Evolutionary conservation across 2,888 invertebrate species (phyloP), one percentile per base, ranked within the genome.

Genomic region (Caenorhabditis macrosperma): DNA sequence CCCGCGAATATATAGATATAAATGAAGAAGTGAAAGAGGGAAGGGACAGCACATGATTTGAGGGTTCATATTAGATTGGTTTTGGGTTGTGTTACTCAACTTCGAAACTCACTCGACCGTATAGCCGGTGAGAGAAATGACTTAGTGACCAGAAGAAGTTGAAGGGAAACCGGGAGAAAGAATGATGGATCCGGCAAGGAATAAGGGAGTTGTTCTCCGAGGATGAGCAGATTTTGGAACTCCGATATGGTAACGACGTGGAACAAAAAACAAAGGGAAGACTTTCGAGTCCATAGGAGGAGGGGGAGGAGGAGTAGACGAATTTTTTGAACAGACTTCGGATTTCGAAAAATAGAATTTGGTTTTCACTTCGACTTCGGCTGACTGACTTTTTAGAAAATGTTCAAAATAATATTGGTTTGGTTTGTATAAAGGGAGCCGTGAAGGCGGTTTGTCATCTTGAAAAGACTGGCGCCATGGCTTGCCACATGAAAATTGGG

Each of bases 51-150:
- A 63, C 72, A 74, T 74, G 74, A 74, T 74, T 64, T 46, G 48
- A 64, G 50, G 74, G 74, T 74, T 74, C 64, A 64, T 64, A 64
- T 74, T 64, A 50, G 50, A 74, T 64, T 74, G 74, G 74, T 74
- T 59, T 74, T 30, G 30, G 55, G 57, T 63, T 20, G 69, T 71
- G 71, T 60, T 71, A 63, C 74, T 74, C 64, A 64, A 74, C 64
- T 64, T 64, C 44, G 26, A 59, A 64, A 50, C 59, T 66, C 74
- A 74, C 64, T 74, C 74, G 74, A 74, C 74, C 74, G 74, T 64
- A 64, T 66, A 64, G 38, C 74, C 74, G 74, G 74, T 59, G 44
- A 46, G 61, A 54, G 30, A 55, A 57, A 33, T 38, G 64, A 55
- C 63, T 63, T 72, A 55, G 64, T 64, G 64, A 64, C 72, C 72